Evolutionary conservation across 1,140 invertebrate genomes (phyloP), one percentile per base, ranked within the genome.

Genomic region (Notospermus geniculatus): DNA sequence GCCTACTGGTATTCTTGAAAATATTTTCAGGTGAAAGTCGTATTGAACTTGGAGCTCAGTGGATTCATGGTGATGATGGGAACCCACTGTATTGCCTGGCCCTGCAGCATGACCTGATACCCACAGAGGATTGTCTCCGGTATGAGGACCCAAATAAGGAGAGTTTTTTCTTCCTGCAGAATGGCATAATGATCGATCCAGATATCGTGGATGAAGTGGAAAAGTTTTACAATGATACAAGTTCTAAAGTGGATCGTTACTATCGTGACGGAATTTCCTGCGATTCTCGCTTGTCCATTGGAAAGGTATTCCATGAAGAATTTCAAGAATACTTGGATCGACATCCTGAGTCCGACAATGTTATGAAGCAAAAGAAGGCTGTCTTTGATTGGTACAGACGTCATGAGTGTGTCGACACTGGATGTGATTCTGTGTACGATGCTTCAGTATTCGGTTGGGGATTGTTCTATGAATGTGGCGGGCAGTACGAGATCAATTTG

Each of bases 11-110:
- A n/a, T n/a, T n/a, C n/a, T n/a, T n/a, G n/a, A n/a, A n/a, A n/a
- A n/a, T n/a, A n/a, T n/a, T 65, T 63, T 4, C 58, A 70, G 73
- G 78, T 1, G 84, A 86, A 4, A 83, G 83, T 63, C 76, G 84
- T 23, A 79, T 93, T 7, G 92, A 95, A 76, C 64, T 93, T 17
- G 92, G 92, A 4, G 91, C 90, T 23, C 89, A 93, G 76, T 95
- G 91, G 90, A 94, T 92, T 67, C 91, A 94, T 70, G 91, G 92
- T 17, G 86, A 92, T 45, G 56, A 56, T 11, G 46, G 28, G 23
- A 80, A 86, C 56, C 62, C 69, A 1, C 46, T 75, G 11, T 74
- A 54, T 59, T 60, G 57, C 11, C 25, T 75, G 27, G 67, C 72
- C 29, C 53, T 59, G 15, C 52, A 69, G n/a, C 55, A 57, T 30